A percentile compares a stretch with the other conserved stretches of the same genome.
phyloP scores from a whole-genome alignment of 2,113 vertebrate species.

The Rhinichthys klamathensis region DNA sequence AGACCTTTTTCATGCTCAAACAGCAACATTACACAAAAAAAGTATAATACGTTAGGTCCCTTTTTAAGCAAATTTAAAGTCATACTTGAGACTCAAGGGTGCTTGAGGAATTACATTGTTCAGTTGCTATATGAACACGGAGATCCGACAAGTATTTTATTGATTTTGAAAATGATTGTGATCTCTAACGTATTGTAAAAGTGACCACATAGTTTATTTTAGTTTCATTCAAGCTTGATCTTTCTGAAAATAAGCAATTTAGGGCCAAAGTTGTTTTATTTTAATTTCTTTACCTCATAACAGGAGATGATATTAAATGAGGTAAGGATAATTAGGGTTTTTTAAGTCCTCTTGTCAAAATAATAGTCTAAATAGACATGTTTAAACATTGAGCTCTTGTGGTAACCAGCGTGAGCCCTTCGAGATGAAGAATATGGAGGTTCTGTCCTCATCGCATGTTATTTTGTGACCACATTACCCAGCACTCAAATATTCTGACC shows the following conservation, averaged over 20 bases:
- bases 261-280: neutral
- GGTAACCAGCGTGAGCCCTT: neutral
- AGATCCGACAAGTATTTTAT: neutral
- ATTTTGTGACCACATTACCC: slow-evolving; percentile 34
- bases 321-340: neutral
- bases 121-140: neutral
- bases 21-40: too few species aligned
- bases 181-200: neutral
- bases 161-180: slow-evolving; percentile 1
- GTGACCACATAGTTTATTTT: neutral
- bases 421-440: slow-evolving; percentile 16
- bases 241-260: neutral
- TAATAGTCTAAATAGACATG: neutral
- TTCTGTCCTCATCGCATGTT: slow-evolving; percentile 25
- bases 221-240: neutral
- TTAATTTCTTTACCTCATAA: neutral
- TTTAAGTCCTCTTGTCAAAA: slow-evolving; percentile 1
- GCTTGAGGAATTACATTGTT: neutral
- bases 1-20: too few species aligned
- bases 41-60: too few species aligned
- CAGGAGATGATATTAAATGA: neutral
- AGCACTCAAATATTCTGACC: neutral
- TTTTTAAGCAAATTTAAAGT: too few species aligned
- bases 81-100: neutral
- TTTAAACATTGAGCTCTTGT: slow-evolving; percentile 26